A percentile compares a stretch with the other conserved stretches of the same genome.
Evolutionary conservation across 2,113 vertebrate species (phyloP).

Genomic region (Polypterus bichir): DNA sequence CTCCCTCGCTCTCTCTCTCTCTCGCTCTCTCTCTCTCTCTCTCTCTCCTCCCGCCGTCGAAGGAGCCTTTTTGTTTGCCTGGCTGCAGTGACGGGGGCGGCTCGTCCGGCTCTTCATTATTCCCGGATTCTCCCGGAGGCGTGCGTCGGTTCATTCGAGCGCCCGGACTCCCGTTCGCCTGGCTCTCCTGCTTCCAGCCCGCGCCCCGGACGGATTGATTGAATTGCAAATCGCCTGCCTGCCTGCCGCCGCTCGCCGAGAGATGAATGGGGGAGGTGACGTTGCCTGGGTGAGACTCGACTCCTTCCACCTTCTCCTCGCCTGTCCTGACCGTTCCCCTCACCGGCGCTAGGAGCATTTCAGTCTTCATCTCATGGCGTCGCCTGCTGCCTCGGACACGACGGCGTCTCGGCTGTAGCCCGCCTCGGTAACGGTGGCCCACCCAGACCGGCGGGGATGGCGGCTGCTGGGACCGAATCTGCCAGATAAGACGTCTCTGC

Average conservation of each 20-base stretch:
- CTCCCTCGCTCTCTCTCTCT: conserved; percentile 7
- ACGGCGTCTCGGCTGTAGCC: not conserved
- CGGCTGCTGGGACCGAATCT: conserved; percentile 1
- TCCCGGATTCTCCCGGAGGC: conserved; percentile 6
- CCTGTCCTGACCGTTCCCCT: not conserved
- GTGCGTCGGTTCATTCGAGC: conserved; percentile 10
- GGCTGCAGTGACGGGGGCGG: not conserved
- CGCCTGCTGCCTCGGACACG: not conserved
- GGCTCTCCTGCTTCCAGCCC: not conserved
- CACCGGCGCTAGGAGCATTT: conserved; percentile 4
- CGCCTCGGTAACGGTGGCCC: not conserved
- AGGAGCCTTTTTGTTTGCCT: conserved; percentile 4
- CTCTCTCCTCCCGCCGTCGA: conserved; percentile 7
- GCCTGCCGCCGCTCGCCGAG: not conserved
- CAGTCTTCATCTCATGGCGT: conserved; percentile 1
- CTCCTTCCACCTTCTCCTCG: not conserved
- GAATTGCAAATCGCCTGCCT: not conserved
- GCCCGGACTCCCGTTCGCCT: not conserved
- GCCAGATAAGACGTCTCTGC: not conserved
- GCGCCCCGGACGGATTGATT: not conserved
- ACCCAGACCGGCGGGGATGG: not conserved
- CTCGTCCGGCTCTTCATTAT: too few species aligned
- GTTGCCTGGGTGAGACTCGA: conserved; percentile 1
- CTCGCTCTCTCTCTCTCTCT: conserved; percentile 1
- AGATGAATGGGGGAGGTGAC: not conserved